Evolutionary conservation across 2,797 vertebrate genomes (phyloP), one percentile per base, ranked within the genome.

Genomic region (Smutsia gigantea): DNA sequence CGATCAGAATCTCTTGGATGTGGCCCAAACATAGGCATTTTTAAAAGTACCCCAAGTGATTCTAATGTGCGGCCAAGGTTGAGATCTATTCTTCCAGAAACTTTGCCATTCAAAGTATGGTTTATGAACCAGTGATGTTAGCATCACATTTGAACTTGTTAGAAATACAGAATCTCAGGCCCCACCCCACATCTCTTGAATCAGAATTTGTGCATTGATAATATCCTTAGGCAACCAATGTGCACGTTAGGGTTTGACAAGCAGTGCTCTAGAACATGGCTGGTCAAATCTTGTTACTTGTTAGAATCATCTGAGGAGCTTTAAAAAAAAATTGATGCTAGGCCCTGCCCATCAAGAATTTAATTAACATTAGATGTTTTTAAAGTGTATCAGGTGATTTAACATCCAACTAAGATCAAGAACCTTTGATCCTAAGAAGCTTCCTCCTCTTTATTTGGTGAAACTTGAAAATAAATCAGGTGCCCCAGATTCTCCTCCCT

Each of bases 391-490:
- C 31, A 74, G 9, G 39, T 39, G 29, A 49, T 78, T 95, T 95
- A 87, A 51, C 57, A 72, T 61, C 51, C 27, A 84, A 15, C 15
- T 79, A 63, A 13, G 27, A 84, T 79, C 5, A 72, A 95, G 63
- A 79, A n/a, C 25, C 34, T 82, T 75, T 78, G 69, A 68, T 87
- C 21, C 10, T 78, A 64, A 87, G 42, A 83, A 71, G 27, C 25
- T 79, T 83, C 31, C 93, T 23, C 51, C n/a, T 61, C 57, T 87
- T 86, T 69, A 64, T 75, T 90, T 90, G 61, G 55, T 71, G 18
- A 91, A 93, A 88, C 31, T 79, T 90, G 49, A 29, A 90, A 69
- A 64, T 90, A 78, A 94, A 34, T 83, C 29, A 61, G 17, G 49
- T 88, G 51, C 14, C 42, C 83, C 59, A 87, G 64, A 93, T 83